Conservation (phyloP, 2,888 invertebrate species). For the Antitype chi region DNA sequence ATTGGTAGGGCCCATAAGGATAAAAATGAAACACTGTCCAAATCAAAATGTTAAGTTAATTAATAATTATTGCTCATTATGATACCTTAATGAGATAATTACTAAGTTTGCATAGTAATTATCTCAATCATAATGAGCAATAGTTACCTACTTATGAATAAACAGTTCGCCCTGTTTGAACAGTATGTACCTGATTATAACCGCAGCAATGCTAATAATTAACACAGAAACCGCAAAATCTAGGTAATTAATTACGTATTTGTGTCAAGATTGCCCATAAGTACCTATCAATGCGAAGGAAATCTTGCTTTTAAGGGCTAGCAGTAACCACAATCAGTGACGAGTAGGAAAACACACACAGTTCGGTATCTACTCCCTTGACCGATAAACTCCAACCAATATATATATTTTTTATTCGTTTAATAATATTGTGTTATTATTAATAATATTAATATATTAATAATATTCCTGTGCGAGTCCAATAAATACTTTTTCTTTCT, state of each 20-base stretch:
- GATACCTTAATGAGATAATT: no score
- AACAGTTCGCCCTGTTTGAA: slow-evolving; percentile 26
- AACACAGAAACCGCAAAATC: slow-evolving; percentile 56
- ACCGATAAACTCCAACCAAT: background rate
- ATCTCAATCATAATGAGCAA: slow-evolving; percentile 31
- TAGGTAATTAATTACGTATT: slow-evolving; percentile 39
- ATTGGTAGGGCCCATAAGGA: background rate
- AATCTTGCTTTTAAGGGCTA: background rate
- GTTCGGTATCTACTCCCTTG: background rate
- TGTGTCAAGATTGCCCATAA: slow-evolving; percentile 45
- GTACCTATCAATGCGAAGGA: slow-evolving; percentile 1
- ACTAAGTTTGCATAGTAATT: slow-evolving; percentile 1
- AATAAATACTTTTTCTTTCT: no score
- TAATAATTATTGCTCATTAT: no score
- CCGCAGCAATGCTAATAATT: slow-evolving; percentile 31
- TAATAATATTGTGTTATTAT: no score
- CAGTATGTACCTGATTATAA: slow-evolving; percentile 18
- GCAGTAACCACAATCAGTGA: slow-evolving; percentile 11
- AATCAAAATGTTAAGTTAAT: background rate
- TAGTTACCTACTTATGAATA: slow-evolving; percentile 29
- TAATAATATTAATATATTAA: no score
- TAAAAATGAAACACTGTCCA: background rate
- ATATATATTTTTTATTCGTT: no score
- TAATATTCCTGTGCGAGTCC: no score
- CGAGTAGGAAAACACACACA: slow-evolving; percentile 2